Evolutionary conservation across 2,113 vertebrate species (phyloP).

Genomic region (Deroptyus accipitrinus): DNA sequence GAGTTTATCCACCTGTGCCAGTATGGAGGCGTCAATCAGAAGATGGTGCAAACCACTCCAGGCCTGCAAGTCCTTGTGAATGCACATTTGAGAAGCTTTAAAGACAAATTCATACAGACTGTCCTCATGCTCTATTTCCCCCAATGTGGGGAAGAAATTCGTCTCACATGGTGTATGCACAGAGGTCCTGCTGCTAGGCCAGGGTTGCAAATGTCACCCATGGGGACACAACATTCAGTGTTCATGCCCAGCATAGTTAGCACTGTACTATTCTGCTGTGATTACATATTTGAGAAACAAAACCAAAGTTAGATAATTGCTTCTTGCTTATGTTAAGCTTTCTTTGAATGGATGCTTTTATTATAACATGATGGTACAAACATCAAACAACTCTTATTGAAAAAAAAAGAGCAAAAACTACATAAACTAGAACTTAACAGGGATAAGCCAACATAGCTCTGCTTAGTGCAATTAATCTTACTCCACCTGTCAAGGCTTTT

Average conservation of each 20-base stretch:
- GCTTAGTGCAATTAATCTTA: background rate
- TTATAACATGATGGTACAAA: background rate
- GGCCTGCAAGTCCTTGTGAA: background rate
- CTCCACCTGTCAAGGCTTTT: background rate
- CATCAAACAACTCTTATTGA: fast-evolving
- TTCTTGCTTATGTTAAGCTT: fast-evolving
- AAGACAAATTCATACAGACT: fast-evolving
- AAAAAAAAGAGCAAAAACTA: fast-evolving
- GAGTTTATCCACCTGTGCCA: background rate
- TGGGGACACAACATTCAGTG: fast-evolving
- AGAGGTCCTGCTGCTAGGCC: fast-evolving
- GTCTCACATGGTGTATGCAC: fast-evolving
- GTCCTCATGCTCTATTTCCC: fast-evolving
- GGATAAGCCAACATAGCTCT: background rate
- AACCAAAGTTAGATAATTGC: fast-evolving
- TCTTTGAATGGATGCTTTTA: background rate
- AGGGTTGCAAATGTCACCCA: fast-evolving
- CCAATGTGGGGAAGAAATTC: fast-evolving
- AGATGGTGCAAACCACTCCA: fast-evolving
- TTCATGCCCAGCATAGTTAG: fast-evolving
- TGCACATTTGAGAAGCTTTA: background rate
- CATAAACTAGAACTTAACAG: fast-evolving
- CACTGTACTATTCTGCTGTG: background rate
- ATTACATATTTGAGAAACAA: background rate
- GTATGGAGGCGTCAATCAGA: background rate